Percentiles rank a stretch among this genome's conserved stretches.
Evolutionary conservation across 2,888 invertebrate species (phyloP).

Genomic region (Agriopis aurantiaria): DNA sequence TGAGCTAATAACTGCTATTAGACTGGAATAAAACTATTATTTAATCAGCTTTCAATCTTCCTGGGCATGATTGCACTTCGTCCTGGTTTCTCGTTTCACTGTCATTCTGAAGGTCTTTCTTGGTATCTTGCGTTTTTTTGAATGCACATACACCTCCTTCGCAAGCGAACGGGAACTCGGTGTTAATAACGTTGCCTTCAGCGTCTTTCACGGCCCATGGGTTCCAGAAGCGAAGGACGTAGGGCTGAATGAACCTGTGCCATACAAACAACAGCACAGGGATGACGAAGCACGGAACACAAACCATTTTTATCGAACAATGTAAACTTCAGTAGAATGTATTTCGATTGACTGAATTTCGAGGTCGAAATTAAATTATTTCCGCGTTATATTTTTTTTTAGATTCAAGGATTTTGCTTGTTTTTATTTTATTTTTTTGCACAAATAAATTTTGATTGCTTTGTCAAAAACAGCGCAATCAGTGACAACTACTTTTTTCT

Average conservation of each 20-base stretch:
- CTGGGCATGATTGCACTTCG: constrained; percentile 26
- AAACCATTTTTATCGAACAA: constrained; percentile 87
- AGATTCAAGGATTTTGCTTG: constrained; percentile 2
- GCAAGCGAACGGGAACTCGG: constrained; percentile 87
- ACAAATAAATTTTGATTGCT: not conserved
- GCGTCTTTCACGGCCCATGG: constrained; percentile 90
- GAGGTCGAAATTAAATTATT: constrained; percentile 4
- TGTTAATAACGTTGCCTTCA: constrained; percentile 85
- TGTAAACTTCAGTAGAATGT: not conserved
- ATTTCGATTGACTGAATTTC: not conserved
- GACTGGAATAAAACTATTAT: not conserved
- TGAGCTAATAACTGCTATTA: not conserved
- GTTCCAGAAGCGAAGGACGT: constrained; percentile 93
- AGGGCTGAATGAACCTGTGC: constrained; percentile 94
- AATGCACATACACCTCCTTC: constrained; percentile 85
- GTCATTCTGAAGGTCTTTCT: constrained; percentile 49
- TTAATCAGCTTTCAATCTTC: constrained; percentile 40
- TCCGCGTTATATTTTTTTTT: not conserved
- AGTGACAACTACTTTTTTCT: no score
- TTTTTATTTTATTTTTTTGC: not conserved
- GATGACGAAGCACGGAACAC: constrained; percentile 94
- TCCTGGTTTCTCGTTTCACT: constrained; percentile 42
- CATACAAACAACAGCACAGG: constrained; percentile 93
- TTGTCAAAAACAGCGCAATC: no score
- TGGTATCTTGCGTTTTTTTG: constrained; percentile 54